Percentiles rank a stretch among this genome's conserved stretches.
These are phyloP conservation scores for Argyrosomus regius DNA, from an alignment of 2,797 vertebrate species.

Conservation along the genomic window DNA sequence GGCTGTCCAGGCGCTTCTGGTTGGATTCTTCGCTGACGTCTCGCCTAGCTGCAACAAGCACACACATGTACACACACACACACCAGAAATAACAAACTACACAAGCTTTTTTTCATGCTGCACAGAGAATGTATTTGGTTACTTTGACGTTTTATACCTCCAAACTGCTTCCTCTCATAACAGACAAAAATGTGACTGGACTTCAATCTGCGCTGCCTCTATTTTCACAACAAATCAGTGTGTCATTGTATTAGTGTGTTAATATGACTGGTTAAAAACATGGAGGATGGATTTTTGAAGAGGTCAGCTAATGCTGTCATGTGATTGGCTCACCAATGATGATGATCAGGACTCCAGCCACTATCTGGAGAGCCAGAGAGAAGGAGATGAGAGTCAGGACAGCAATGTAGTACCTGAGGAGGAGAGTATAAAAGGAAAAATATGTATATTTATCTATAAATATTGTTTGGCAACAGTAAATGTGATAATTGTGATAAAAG, in stretches of 20 bases:
- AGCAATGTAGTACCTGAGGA: conserved; percentile 85
- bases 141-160: too few relatives aligned
- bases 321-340: conserved; percentile 88
- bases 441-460: not conserved
- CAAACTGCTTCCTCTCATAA: too few relatives aligned
- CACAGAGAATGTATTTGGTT: not conserved
- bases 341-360: conserved; percentile 90
- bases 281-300: conserved; percentile 18
- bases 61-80: conserved; percentile 47
- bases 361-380: conserved; percentile 92
- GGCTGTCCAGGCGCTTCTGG: conserved; percentile 88
- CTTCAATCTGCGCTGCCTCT: not conserved
- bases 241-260: conserved; percentile 70
- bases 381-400: conserved; percentile 91
- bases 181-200: not conserved
- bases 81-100: conserved; percentile 42
- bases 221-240: not conserved
- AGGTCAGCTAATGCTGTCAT: not conserved
- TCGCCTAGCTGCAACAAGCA: conserved; percentile 85
- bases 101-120: not conserved
- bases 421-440: not conserved
- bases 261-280: conserved; percentile 58
- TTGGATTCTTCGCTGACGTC: conserved; percentile 90
- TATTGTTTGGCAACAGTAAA: not conserved
- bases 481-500: not conserved